Evolutionary conservation across 2,797 vertebrate genomes (phyloP).

Genomic region (Podargus strigoides): DNA sequence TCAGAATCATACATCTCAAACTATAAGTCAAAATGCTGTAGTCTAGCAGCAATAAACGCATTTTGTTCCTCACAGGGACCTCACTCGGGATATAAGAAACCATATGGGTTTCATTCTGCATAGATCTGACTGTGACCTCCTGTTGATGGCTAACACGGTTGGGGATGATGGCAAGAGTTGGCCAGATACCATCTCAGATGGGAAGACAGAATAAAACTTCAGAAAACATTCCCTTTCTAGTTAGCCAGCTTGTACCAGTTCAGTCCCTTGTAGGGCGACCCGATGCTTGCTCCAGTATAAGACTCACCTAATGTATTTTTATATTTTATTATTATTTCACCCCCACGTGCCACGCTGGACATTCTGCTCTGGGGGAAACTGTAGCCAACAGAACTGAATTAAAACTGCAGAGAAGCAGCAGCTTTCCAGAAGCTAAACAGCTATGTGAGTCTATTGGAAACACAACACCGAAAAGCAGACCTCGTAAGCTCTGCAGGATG

Average conservation of each 20-base stretch:
- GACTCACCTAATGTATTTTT: background rate
- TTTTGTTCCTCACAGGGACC: constrained; percentile 16
- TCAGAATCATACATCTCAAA: constrained; percentile 74
- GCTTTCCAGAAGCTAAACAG: background rate
- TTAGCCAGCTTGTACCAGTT: background rate
- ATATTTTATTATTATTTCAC: background rate
- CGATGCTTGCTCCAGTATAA: background rate
- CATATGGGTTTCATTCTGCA: background rate
- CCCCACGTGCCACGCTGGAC: background rate
- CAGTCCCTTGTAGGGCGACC: background rate
- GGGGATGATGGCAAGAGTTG: background rate
- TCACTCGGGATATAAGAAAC: background rate
- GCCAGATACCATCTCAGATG: constrained; percentile 6
- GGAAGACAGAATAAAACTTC: background rate
- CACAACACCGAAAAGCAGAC: background rate
- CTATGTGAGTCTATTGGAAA: background rate
- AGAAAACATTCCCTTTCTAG: background rate
- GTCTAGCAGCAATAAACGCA: constrained; percentile 53
- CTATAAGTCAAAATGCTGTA: constrained; percentile 60
- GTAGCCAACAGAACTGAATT: background rate
- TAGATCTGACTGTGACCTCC: constrained; percentile 22
- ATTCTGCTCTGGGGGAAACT: background rate
- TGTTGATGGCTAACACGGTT: background rate
- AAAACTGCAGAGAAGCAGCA: background rate
- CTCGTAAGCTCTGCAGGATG: background rate